Evolutionary conservation across 2,797 vertebrate species (phyloP), one percentile per base, ranked within the genome.

Genomic region (Huso huso): DNA sequence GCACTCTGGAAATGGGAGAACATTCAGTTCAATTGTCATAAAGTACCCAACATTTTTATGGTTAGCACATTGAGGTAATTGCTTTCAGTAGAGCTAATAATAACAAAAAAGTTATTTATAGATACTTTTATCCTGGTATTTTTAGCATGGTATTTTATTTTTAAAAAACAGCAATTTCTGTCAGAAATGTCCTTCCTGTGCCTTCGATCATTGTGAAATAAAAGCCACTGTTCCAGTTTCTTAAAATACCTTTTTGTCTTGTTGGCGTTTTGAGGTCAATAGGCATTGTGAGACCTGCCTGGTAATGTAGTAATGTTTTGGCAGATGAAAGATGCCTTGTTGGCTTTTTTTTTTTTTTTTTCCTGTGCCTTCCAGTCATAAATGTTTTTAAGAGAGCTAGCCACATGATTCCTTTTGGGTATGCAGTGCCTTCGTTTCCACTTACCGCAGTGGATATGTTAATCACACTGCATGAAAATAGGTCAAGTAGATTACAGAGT

Each of bases 211-310:
- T 13, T n/a, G 12, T 10, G 11, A 18, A 23, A 11, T 67, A 48
- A 63, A 63, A 66, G 48, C 51, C 18, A 9, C 15, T 58, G 48
- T 67, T 64, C 48, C 23, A 15, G 48, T 50, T 11, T 9, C 8
- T 53, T 10, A 61, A 18, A 50, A 55, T 9, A 11, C 8, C 52
- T 6, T 12, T 66, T 65, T 68, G 55, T 52, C 18, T 23, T 10
- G 6, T 1, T 10, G 50, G 12, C n/a, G 2, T 11, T 59, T 12
- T 23, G 5, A 13, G 55, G 57, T 48, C 51, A 58, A 7, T n/a
- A 8, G 62, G 23, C 50, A 49, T 58, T 61, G 49, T 5, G 61
- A 53, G 48, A 63, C 57, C 66, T 15, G n/a, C 18, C 53, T 70
- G 65, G 49, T 3, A 48, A 13, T 9, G 63, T 58, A 51, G 37